Conservation (phyloP, 2,113 vertebrate genomes). For the Rattus rattus region DNA sequence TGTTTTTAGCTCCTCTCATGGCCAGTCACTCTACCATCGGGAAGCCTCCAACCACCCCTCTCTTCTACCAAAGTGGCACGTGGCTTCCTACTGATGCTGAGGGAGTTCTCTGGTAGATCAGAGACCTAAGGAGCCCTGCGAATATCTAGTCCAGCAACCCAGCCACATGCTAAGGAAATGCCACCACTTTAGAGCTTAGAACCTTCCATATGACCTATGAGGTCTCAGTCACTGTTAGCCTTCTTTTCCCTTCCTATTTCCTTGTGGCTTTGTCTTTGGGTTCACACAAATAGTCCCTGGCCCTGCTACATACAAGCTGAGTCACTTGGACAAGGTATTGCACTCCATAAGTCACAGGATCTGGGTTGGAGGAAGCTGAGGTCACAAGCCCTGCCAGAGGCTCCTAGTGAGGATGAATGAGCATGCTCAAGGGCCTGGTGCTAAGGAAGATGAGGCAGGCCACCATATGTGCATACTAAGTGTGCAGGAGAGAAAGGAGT, state of each 20-base stretch:
- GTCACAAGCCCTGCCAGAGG: not conserved
- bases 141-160: not conserved
- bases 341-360: not conserved
- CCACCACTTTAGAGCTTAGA: not conserved
- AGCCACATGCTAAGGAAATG: not conserved
- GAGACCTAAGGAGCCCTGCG: not conserved
- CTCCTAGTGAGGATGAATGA: not conserved
- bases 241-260: not conserved
- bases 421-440: not conserved
- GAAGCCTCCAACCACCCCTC: not conserved
- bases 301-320: not conserved
- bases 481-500: not conserved
- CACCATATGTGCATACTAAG: not conserved
- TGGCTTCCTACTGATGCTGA: not conserved
- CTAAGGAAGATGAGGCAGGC: not conserved
- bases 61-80: not conserved
- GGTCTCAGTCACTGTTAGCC: rapidly evolving
- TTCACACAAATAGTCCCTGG: not conserved
- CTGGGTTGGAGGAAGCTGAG: not conserved
- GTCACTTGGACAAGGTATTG: not conserved
- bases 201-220: not conserved
- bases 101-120: not conserved
- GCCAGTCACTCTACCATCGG: not conserved
- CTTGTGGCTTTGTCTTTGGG: not conserved
- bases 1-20: not conserved